A percentile compares a stretch with the other conserved stretches of the same genome.
Conservation (phyloP, 2,113 vertebrate species). For the Gavialis gangeticus region DNA sequence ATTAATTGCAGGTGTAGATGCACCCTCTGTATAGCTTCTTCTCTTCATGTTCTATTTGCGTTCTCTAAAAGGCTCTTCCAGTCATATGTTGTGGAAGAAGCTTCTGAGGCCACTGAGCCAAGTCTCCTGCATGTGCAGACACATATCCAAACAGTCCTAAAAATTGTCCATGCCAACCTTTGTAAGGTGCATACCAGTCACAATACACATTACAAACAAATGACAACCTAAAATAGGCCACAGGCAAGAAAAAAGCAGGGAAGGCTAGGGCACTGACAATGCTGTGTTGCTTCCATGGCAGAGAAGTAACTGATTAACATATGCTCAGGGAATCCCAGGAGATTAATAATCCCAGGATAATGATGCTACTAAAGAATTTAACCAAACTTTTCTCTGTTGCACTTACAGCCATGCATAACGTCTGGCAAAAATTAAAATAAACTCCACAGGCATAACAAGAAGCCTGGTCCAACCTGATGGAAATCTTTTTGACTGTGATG, state of each 20-base stretch:
- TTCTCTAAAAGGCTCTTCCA: too few relatives aligned
- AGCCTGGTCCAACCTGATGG: background rate
- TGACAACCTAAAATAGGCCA: too few relatives aligned
- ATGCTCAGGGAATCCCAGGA: background rate
- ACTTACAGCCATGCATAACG: background rate
- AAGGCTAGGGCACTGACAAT: background rate
- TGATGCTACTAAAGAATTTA: background rate
- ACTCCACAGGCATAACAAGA: background rate
- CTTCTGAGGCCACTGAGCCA: too few relatives aligned
- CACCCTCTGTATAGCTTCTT: background rate
- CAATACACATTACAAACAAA: too few relatives aligned
- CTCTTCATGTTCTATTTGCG: background rate
- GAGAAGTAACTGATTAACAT: background rate
- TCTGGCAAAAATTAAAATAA: background rate
- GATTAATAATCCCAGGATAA: background rate
- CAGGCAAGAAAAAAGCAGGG: background rate
- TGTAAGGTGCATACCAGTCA: too few relatives aligned
- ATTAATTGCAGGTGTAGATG: too few relatives aligned
- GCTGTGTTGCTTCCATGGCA: background rate
- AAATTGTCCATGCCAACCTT: too few relatives aligned
- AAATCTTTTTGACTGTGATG: background rate
- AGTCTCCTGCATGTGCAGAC: too few relatives aligned
- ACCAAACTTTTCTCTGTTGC: background rate
- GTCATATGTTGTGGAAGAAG: too few relatives aligned
- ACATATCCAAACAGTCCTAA: too few relatives aligned